These are phyloP conservation scores for Trogon surrucura DNA, from an alignment of 2,113 vertebrate genomes.

Conservation along the genomic window DNA sequence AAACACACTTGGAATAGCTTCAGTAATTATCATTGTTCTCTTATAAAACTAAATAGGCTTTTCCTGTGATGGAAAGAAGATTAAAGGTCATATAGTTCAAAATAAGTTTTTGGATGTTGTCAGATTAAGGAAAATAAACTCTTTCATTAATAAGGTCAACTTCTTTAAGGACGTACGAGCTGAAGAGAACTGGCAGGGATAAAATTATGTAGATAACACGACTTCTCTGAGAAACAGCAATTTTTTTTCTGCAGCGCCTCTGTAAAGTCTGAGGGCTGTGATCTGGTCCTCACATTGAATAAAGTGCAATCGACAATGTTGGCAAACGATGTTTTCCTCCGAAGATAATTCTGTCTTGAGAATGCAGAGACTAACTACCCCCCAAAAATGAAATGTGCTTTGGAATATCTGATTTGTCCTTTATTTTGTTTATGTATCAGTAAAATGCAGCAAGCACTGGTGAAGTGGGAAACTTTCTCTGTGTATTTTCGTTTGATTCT, in stretches of 20 bases:
- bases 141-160: constrained; percentile 16
- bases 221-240: background rate
- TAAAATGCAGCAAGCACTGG: background rate
- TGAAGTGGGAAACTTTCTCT: background rate
- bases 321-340: background rate
- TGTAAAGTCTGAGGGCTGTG: background rate
- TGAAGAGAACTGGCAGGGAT: background rate
- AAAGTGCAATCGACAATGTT: background rate
- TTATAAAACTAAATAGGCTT: constrained; percentile 62
- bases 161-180: background rate
- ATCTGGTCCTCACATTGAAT: background rate
- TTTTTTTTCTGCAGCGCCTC: background rate
- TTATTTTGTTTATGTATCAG: background rate
- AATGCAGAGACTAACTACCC: background rate
- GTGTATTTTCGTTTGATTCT: background rate
- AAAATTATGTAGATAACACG: background rate
- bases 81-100: constrained; percentile 53
- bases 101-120: constrained; percentile 1
- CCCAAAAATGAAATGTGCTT: background rate
- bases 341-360: background rate
- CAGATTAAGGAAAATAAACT: constrained; percentile 36
- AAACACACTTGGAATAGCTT: constrained; percentile 26
- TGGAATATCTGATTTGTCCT: background rate
- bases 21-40: constrained; percentile 43
- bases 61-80: constrained; percentile 56